Conservation (phyloP, 2,797 vertebrate species). For the Thaleichthys pacificus region DNA sequence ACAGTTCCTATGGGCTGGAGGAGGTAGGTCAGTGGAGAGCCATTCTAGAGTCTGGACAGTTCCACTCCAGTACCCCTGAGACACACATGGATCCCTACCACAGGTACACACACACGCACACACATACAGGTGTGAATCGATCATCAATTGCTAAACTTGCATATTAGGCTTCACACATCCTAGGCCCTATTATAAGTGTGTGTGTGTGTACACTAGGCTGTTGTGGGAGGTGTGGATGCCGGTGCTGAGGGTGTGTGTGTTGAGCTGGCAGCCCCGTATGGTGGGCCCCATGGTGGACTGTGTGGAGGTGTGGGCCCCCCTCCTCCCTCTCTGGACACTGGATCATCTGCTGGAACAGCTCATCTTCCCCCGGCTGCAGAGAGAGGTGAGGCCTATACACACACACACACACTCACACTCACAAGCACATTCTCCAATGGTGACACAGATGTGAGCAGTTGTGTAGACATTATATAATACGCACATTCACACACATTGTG, state of each 20-base stretch:
- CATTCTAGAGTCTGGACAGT: slow-evolving; percentile 87
- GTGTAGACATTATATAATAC: not conserved
- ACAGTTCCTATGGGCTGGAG: slow-evolving; percentile 85
- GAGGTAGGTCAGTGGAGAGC: slow-evolving; percentile 91
- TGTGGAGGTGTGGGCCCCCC: slow-evolving; percentile 87
- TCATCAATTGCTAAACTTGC: not conserved
- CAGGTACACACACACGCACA: slow-evolving; percentile 72
- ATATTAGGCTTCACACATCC: not conserved
- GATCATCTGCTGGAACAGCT: slow-evolving; percentile 94
- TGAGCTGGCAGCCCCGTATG: slow-evolving; percentile 89
- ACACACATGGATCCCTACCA: slow-evolving; percentile 92
- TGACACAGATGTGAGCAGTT: too few species aligned
- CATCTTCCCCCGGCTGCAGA: slow-evolving; percentile 92
- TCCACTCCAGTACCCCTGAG: slow-evolving; percentile 85
- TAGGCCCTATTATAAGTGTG: not conserved
- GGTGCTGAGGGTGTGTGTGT: slow-evolving; percentile 81
- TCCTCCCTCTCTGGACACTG: slow-evolving; percentile 90
- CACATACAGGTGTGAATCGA: not conserved
- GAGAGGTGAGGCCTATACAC: slow-evolving; percentile 77
- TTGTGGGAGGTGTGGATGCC: slow-evolving; percentile 98
- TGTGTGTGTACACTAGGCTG: slow-evolving; percentile 68
- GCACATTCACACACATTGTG: not conserved
- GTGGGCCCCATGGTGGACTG: slow-evolving; percentile 95
- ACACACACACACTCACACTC: not conserved
- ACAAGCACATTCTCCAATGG: not conserved